Percentiles rank a stretch among this genome's conserved stretches.
Evolutionary conservation across 2,888 invertebrate genomes (phyloP).

Genomic region (Oeneis ivallda): DNA sequence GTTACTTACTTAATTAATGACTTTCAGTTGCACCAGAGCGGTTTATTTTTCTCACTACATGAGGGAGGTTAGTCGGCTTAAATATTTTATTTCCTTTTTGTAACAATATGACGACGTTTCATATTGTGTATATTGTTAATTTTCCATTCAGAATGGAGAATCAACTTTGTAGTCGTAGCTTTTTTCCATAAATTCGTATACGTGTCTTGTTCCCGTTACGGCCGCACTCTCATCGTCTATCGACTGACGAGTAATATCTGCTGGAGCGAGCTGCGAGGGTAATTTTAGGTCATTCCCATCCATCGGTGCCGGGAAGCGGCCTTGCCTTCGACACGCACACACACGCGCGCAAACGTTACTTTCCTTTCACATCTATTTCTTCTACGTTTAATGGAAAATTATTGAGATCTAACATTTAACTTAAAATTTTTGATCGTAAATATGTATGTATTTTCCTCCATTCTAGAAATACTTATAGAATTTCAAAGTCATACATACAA

Average conservation of each 20-base stretch:
- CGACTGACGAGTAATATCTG: slow-evolving; percentile 46
- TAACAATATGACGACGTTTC: no score
- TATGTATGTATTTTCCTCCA: no score
- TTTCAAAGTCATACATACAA: no score
- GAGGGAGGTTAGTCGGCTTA: background rate
- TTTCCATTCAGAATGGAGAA: background rate
- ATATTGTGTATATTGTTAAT: no score
- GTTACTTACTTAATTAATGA: background rate
- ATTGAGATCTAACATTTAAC: background rate
- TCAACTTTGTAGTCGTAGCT: background rate
- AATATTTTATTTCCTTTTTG: no score
- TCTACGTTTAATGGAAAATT: background rate
- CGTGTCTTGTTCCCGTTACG: background rate
- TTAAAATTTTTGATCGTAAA: background rate
- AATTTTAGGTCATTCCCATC: slow-evolving; percentile 76
- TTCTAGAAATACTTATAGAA: no score
- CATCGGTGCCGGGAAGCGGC: slow-evolving; percentile 52
- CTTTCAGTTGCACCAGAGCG: background rate
- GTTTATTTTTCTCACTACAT: background rate
- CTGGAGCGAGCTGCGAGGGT: slow-evolving; percentile 51
- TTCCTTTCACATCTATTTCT: slow-evolving; percentile 13
- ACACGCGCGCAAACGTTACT: slow-evolving; percentile 18
- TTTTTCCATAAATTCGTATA: background rate
- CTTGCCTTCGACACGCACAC: slow-evolving; percentile 47
- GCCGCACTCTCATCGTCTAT: slow-evolving; percentile 40